phyloP scores from a whole-genome alignment of 2,797 vertebrate genomes.

The Paratrypauchen microcephalus region DNA sequence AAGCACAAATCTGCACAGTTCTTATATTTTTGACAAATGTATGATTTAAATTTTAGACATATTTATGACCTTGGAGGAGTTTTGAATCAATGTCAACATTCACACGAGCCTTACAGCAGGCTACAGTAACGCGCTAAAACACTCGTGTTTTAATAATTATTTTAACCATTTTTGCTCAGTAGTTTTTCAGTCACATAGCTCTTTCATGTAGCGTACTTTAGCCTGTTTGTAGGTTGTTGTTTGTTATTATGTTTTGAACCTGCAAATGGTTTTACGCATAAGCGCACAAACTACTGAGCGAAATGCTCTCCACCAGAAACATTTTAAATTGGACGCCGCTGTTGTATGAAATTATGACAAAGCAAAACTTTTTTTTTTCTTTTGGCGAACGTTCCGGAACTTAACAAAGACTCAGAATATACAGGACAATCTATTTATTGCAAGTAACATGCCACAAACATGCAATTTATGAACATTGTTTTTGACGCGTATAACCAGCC shows the following conservation, averaged over 20 bases:
- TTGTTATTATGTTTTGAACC: not conserved
- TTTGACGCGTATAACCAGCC: slow-evolving; percentile 77
- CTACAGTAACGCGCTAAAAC: too few relatives aligned
- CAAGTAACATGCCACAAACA: slow-evolving; percentile 97
- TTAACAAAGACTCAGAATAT: slow-evolving; percentile 19
- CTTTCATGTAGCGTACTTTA: not conserved
- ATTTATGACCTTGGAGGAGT: not conserved
- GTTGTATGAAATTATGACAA: not conserved
- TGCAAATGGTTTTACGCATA: not conserved
- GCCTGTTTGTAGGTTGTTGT: not conserved
- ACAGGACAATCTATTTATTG: slow-evolving; percentile 90
- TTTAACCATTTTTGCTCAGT: not conserved
- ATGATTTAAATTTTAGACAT: not conserved
- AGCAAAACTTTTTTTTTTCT: not conserved
- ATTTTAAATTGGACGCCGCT: not conserved
- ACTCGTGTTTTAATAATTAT: too few relatives aligned
- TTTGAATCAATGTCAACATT: not conserved
- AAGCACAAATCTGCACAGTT: not conserved
- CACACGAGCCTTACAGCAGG: not conserved
- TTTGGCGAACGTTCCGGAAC: not conserved
- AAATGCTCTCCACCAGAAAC: not conserved
- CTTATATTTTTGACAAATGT: not conserved
- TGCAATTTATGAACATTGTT: slow-evolving; percentile 89
- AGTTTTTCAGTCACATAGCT: not conserved
- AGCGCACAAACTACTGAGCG: not conserved